Percentiles rank a stretch among this genome's conserved stretches.
These are phyloP conservation scores for Pseudorhombus dupliciocellatus DNA, from an alignment of 2,113 vertebrate genomes.

Conservation along the genomic window DNA sequence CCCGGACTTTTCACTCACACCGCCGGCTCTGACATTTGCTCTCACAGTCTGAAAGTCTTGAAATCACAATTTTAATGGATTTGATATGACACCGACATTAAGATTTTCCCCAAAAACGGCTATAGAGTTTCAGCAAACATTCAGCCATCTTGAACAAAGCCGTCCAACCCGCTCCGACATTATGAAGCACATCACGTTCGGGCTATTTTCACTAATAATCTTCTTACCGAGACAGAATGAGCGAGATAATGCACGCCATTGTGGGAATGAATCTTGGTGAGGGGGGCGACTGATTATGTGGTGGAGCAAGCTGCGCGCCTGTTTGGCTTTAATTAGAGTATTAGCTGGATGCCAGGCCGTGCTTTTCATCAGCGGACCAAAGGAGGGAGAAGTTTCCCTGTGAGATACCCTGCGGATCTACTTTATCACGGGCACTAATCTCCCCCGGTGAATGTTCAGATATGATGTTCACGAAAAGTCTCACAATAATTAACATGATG, in stretches of 20 bases:
- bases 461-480: slow-evolving; percentile 49
- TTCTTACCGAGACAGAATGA: slow-evolving; percentile 35
- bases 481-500: slow-evolving; percentile 44
- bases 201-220: slow-evolving; percentile 50
- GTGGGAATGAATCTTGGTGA: slow-evolving; percentile 44
- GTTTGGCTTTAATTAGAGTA: slow-evolving; percentile 72
- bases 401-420: slow-evolving; percentile 51
- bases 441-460: slow-evolving; percentile 31
- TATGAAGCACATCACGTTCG: slow-evolving; percentile 29
- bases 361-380: slow-evolving; percentile 60
- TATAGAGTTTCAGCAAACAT: slow-evolving; percentile 8
- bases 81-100: slow-evolving; percentile 14
- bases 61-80: slow-evolving; percentile 18
- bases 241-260: slow-evolving; percentile 45
- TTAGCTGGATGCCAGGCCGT: slow-evolving; percentile 62
- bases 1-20: slow-evolving; percentile 1
- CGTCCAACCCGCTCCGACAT: neutral
- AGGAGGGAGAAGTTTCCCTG: slow-evolving; percentile 45
- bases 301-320: slow-evolving; percentile 58
- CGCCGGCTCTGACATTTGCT: slow-evolving; percentile 1
- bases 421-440: slow-evolving; percentile 48
- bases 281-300: slow-evolving; percentile 54
- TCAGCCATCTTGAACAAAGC: slow-evolving; percentile 29
- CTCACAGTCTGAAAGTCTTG: neutral
- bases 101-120: neutral